These are phyloP conservation scores for Drosophila paulistorum DNA, from an alignment of 1,140 invertebrate genomes.

Conservation along the genomic window DNA sequence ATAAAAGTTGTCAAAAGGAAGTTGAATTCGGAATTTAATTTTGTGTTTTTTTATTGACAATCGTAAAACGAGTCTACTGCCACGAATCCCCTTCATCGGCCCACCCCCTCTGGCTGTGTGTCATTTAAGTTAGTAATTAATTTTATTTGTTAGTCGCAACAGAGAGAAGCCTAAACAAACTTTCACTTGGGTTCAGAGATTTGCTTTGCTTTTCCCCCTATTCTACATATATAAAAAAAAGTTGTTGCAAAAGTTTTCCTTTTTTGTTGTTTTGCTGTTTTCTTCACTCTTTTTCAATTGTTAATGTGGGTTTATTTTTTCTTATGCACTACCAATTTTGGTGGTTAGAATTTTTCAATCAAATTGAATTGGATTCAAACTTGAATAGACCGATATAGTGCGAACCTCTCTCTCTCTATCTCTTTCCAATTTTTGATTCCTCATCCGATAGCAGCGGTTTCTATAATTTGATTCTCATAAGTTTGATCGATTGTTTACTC, in stretches of 20 bases:
- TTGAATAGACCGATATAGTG: neutral
- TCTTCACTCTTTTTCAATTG: neutral
- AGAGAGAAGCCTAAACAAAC: constrained; percentile 14
- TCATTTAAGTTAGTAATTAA: constrained; percentile 21
- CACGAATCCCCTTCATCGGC: neutral
- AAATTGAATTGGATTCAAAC: neutral
- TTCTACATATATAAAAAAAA: neutral
- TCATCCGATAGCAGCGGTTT: too few species aligned
- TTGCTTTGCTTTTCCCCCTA: neutral
- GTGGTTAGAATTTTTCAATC: neutral
- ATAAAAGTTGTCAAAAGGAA: constrained; percentile 16
- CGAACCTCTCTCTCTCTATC: too few species aligned
- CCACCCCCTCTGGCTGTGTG: neutral
- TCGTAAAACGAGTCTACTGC: neutral
- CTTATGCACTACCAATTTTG: neutral
- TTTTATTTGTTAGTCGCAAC: constrained; percentile 18
- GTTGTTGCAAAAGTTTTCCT: neutral
- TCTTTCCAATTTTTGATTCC: too few species aligned
- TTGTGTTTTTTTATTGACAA: constrained; percentile 16
- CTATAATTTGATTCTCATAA: too few species aligned
- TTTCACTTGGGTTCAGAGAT: constrained; percentile 1
- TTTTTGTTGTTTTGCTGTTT: neutral
- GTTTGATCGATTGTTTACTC: neutral
- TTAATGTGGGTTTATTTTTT: neutral
- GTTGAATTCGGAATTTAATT: constrained; percentile 12